Evolutionary conservation across 2,113 vertebrate species (phyloP), one percentile per base, ranked within the genome.

Genomic region (Butastur rufipennis): DNA sequence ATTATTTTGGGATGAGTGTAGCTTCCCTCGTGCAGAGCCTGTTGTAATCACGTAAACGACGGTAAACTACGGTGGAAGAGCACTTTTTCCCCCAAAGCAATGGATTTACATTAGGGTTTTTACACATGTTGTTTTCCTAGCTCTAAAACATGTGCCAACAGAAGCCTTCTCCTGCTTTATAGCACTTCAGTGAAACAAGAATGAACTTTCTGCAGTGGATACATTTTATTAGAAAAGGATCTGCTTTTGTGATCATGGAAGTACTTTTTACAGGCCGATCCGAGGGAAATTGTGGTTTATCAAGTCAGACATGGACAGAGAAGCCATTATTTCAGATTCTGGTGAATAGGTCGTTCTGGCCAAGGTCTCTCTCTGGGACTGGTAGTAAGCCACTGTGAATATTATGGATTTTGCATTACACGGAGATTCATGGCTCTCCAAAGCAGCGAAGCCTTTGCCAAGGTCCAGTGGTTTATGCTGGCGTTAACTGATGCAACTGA

Each of bases 391-490:
- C 45, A 21, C 52, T 10, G 16, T 5, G 48, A 58, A 26, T 7
- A 11, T 10, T 7, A 16, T n/a, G 81, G 56, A 74, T 71, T 92
- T 84, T 72, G 61, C 70, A 53, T 74, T 79, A 78, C 34, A 19
- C 0, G 3, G 65, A 79, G 88, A 84, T 61, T 89, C 77, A 61
- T 4, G 56, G 82, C 91, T 86, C 52, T 75, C 88, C 93, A 72
- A 52, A 75, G 47, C 81, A 70, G 67, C 10, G 7, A 29, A 90
- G 66, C 63, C 75, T 36, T 78, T 92, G 94, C 94, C 95, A 94
- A 92, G 68, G 83, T 19, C 91, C 48, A 18, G 95, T 85, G 94
- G 94, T 91, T 95, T 94, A 56, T 81, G 81, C 59, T 95, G 94
- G 72, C 47, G 0, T 32, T 18, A 91, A 92, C 34, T 42, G 53